Base-by-base conservation (phyloP, 2,888 invertebrate genomes). In the Adelphocoris suturalis region DNA sequence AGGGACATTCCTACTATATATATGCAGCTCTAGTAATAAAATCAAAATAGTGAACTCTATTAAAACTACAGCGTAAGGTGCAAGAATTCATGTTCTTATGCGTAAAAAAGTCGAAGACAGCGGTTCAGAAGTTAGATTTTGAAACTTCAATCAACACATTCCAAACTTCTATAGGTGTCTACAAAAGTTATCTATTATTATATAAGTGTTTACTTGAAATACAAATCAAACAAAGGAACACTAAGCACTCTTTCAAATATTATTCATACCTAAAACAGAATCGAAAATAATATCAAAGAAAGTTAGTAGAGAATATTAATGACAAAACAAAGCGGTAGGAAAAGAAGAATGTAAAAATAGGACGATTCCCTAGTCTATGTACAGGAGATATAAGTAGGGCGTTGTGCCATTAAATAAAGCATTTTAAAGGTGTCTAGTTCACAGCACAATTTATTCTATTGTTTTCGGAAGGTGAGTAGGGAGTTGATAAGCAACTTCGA, bases 151-250 rank as follows among this genome's bases (percentile, higher is more conserved):
- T 46, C 81, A 81, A 81, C 27, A 47, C 82, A 82, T 82, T 82
- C 82, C 47, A 82, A 82, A 52, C n/a, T 82, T 82, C 82, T 82
- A 82, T 82, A 52, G 52, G 82, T 27, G 27, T 23, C 68, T 68
- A 68, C 68, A 68, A 68, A 68, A 68, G 23, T 68, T 23, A 68
- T 19, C 12, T 19, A 16, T 13, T 14, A 16, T 13, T n/a, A 48
- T 82, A 52, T 19, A 23, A 52, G 11, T 48, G 2, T 27, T 28
- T 52, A 27, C 12, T 82, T 52, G 23, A 52, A 80, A 11, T 48
- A 48, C 19, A 82, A 82, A 27, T n/a, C 52, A 52, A 52, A 48
- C 82, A 48, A 48, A 9, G 82, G 52, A 48, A 47, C 23, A 81
- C 47, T 82, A 82, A 52, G 52, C 82, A 82, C 27, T 82, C 82